A percentile compares a stretch with the other conserved stretches of the same genome.
Evolutionary conservation across 2,888 invertebrate genomes (phyloP).

Genomic region (Drosophila neonasuta): DNA sequence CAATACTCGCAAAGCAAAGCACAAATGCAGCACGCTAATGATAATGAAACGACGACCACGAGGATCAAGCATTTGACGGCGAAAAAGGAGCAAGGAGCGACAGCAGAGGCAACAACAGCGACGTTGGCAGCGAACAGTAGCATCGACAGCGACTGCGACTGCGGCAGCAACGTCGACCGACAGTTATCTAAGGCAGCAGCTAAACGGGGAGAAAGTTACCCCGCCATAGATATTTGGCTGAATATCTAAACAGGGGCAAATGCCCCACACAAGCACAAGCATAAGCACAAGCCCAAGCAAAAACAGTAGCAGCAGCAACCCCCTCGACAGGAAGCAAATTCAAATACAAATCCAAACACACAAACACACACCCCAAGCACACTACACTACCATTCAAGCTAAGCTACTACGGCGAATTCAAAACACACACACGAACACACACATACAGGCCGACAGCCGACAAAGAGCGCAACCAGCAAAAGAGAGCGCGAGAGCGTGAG

Average conservation of each 20-base stretch:
- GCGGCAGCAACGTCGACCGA: slow-evolving; percentile 34
- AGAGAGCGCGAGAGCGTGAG: slow-evolving; percentile 30
- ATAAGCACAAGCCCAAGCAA: slow-evolving; percentile 19
- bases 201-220: slow-evolving; percentile 55
- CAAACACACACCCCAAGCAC: slow-evolving; percentile 36
- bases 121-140: slow-evolving; percentile 19
- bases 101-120: slow-evolving; percentile 36
- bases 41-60: slow-evolving; percentile 47
- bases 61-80: slow-evolving; percentile 72
- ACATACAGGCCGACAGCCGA: slow-evolving; percentile 20
- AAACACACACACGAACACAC: slow-evolving; percentile 24
- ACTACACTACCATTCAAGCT: slow-evolving; percentile 36
- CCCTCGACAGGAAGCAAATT: slow-evolving; percentile 63
- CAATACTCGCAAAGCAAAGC: slow-evolving; percentile 37
- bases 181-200: slow-evolving; percentile 65
- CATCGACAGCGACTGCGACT: slow-evolving; percentile 27
- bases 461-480: slow-evolving; percentile 35
- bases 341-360: slow-evolving; percentile 30
- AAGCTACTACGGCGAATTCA: slow-evolving; percentile 67
- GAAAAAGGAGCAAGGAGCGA: slow-evolving; percentile 47
- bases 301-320: slow-evolving; percentile 46
- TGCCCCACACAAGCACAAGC: slow-evolving; percentile 41
- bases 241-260: slow-evolving; percentile 74
- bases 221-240: slow-evolving; percentile 68
- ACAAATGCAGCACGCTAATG: slow-evolving; percentile 47